These are phyloP conservation scores for Meliscaeva auricollis DNA, from an alignment of 2,888 invertebrate species.

Conservation along the genomic window DNA sequence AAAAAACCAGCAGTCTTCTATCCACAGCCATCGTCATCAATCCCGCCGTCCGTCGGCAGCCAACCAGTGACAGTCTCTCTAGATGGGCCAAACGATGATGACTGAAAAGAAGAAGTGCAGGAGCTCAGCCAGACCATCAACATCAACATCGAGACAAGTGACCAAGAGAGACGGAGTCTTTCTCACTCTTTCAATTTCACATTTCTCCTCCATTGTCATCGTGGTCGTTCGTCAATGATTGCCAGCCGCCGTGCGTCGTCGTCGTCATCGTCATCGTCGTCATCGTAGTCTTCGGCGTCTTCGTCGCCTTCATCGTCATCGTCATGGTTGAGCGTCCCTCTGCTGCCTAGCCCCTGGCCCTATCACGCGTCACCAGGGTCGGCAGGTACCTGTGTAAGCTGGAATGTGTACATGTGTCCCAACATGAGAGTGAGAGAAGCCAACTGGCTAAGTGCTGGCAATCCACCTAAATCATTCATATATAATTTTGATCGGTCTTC, in stretches of 20 bases:
- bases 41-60: constrained; percentile 39
- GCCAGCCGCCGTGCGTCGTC: constrained; percentile 35
- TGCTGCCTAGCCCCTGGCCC: constrained; percentile 9
- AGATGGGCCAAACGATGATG: constrained; percentile 54
- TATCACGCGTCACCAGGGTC: constrained; percentile 37
- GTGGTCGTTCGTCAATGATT: constrained; percentile 75
- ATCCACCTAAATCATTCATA: constrained; percentile 76
- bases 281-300: constrained; percentile 42
- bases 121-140: constrained; percentile 35
- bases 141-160: constrained; percentile 40
- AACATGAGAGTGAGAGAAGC: constrained; percentile 72
- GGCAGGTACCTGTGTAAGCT: constrained; percentile 65
- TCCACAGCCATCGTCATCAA: constrained; percentile 51
- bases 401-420: constrained; percentile 74
- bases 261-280: constrained; percentile 63
- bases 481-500: constrained; percentile 75
- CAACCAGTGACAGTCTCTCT: constrained; percentile 72
- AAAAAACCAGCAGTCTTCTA: constrained; percentile 32
- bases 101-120: constrained; percentile 56
- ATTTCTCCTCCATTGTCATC: constrained; percentile 75
- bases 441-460: constrained; percentile 71
- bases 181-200: constrained; percentile 51
- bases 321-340: constrained; percentile 30
- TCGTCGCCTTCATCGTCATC: not conserved
- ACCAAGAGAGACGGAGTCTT: constrained; percentile 24